A percentile compares a stretch with the other conserved stretches of the same genome.
Conservation (phyloP, 64 coral and sea anemone genomes). For the Anthopleura sola region DNA sequence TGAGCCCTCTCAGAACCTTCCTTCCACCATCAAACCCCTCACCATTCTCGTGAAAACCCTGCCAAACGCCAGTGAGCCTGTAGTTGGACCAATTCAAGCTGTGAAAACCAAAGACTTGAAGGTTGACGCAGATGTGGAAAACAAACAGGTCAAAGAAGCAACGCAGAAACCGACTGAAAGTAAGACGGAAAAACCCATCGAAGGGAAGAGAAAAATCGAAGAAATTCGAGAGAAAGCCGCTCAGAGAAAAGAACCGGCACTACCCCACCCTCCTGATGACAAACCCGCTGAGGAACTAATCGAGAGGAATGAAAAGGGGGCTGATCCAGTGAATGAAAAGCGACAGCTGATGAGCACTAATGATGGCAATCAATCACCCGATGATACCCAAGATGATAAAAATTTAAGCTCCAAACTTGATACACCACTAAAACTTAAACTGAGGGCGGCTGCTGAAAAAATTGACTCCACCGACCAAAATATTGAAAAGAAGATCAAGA, state of each 20-base stretch:
- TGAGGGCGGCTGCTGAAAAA: neutral
- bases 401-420: neutral
- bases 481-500: slow-evolving; percentile 34
- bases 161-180: slow-evolving; percentile 7
- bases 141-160: neutral
- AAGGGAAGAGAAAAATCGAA: neutral
- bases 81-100: slow-evolving; percentile 12
- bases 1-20: slow-evolving; percentile 15
- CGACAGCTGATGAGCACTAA: slow-evolving; percentile 56
- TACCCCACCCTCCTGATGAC: slow-evolving; percentile 59
- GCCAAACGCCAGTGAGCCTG: slow-evolving; percentile 31
- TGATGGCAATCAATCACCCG: neutral
- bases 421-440: neutral
- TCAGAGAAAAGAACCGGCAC: slow-evolving; percentile 66
- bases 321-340: slow-evolving; percentile 44
- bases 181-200: neutral
- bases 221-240: slow-evolving; percentile 14
- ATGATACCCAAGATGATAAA: neutral
- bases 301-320: slow-evolving; percentile 3
- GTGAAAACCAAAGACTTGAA: neutral
- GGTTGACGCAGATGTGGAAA: neutral
- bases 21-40: slow-evolving; percentile 17
- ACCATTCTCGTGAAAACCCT: slow-evolving; percentile 47
- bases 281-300: neutral
- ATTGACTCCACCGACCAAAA: slow-evolving; percentile 19